Evolutionary conservation across 2,113 vertebrate genomes (phyloP).

Genomic region (Salvelinus namaycush): DNA sequence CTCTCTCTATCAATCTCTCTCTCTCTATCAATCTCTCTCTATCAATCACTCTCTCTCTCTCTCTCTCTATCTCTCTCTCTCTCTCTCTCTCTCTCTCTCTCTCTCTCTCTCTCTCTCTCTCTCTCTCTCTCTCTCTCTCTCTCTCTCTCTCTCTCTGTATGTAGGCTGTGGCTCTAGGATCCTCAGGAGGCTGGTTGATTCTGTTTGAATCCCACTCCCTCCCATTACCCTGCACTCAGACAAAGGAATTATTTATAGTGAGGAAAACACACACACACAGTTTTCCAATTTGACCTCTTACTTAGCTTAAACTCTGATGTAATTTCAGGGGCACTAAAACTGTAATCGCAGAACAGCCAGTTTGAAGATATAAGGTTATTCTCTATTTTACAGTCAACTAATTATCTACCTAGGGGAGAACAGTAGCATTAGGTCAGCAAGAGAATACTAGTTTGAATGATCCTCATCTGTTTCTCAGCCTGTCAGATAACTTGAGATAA

Average conservation of each 20-base stretch:
- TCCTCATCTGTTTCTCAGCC: not conserved
- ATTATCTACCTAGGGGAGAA: constrained; percentile 1
- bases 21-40: too few species aligned
- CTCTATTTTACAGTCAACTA: constrained; percentile 28
- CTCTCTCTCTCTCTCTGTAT: constrained; percentile 67
- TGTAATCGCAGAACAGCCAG: constrained; percentile 24
- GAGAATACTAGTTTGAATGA: not conserved
- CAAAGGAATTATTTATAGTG: constrained; percentile 73
- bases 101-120: too few species aligned
- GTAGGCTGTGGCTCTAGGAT: constrained; percentile 66
- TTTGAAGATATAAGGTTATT: constrained; percentile 25
- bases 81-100: constrained; percentile 20
- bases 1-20: constrained; percentile 23
- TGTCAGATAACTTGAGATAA: not conserved
- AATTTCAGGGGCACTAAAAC: constrained; percentile 43
- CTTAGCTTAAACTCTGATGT: constrained; percentile 59
- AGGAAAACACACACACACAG: constrained; percentile 65
- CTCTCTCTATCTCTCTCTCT: constrained; percentile 50
- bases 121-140: too few species aligned
- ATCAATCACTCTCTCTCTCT: too few species aligned
- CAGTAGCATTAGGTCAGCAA: constrained; percentile 5
- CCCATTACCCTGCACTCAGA: constrained; percentile 66
- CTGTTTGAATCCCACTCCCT: constrained; percentile 65
- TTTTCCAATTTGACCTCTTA: constrained; percentile 62
- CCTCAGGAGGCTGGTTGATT: constrained; percentile 64